phyloP scores from a whole-genome alignment of 1,140 invertebrate genomes.

The Atopsyche davidsoni region DNA sequence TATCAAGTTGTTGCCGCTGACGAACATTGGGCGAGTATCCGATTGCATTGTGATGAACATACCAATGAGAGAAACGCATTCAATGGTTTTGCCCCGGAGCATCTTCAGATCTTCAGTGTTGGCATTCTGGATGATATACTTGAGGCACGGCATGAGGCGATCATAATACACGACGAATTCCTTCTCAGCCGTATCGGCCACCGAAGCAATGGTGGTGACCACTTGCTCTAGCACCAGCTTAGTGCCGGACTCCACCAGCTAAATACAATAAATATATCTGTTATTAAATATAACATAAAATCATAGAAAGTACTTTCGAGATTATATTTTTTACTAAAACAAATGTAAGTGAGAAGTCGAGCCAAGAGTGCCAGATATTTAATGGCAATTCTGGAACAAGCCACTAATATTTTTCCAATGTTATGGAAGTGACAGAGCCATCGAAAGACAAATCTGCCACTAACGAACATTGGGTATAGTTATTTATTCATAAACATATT shows the following conservation, averaged over 20 bases:
- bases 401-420: slow-evolving; percentile 44
- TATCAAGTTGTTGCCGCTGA: no score
- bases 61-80: slow-evolving; percentile 98
- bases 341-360: slow-evolving; percentile 12
- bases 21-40: neutral
- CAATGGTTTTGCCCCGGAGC: slow-evolving; percentile 92
- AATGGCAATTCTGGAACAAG: slow-evolving; percentile 8
- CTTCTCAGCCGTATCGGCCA: slow-evolving; percentile 97
- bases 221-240: slow-evolving; percentile 96
- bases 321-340: neutral
- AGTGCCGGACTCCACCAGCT: slow-evolving; percentile 85
- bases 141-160: slow-evolving; percentile 91
- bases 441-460: slow-evolving; percentile 33
- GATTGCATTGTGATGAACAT: slow-evolving; percentile 19
- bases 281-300: neutral
- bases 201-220: slow-evolving; percentile 96
- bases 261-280: slow-evolving; percentile 23
- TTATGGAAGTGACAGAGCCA: slow-evolving; percentile 44
- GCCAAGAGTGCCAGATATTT: slow-evolving; percentile 5
- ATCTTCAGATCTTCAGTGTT: slow-evolving; percentile 81
- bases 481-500: slow-evolving; percentile 9
- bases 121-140: slow-evolving; percentile 96
- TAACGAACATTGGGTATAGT: slow-evolving; percentile 44
- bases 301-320: neutral
- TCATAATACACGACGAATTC: slow-evolving; percentile 84